Evolutionary conservation across 2,888 invertebrate species (phyloP).

Genomic region (Caprella mutica): DNA sequence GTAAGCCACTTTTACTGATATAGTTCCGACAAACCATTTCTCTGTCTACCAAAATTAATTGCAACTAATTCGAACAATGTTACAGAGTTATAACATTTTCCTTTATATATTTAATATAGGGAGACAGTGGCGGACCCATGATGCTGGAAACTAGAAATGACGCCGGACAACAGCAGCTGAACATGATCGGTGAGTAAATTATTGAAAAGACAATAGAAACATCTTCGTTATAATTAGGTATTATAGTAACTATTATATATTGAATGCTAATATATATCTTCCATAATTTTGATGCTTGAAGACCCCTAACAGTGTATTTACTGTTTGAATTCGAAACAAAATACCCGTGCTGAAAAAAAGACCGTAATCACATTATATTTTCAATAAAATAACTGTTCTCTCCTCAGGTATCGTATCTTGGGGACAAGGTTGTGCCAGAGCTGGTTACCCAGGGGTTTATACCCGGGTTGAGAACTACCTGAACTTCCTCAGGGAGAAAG

Average conservation of each 20-base stretch:
- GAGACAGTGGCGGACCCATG: conserved; percentile 32
- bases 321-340: too few relatives aligned
- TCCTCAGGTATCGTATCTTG: conserved; percentile 27
- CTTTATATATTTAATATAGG: conserved; percentile 7
- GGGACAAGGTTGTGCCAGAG: conserved; percentile 30
- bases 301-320: too few relatives aligned
- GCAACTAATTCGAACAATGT: neutral
- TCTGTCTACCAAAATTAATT: neutral
- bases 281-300: too few relatives aligned
- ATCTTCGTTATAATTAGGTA: too few relatives aligned
- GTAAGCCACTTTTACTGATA: conserved; percentile 42
- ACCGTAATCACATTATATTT: too few relatives aligned
- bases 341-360: too few relatives aligned
- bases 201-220: too few relatives aligned
- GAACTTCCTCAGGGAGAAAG: conserved; percentile 12
- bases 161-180: conserved; percentile 5
- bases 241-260: too few relatives aligned
- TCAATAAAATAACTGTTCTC: neutral
- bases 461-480: conserved; percentile 20
- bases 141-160: conserved; percentile 8
- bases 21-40: too few relatives aligned
- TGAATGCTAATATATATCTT: too few relatives aligned
- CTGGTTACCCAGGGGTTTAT: conserved; percentile 27
- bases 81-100: neutral
- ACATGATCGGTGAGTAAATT: conserved; percentile 2